A percentile compares a stretch with the other conserved stretches of the same genome.
Conservation (phyloP, 2,797 vertebrate genomes). For the Onychomys leucogaster region DNA sequence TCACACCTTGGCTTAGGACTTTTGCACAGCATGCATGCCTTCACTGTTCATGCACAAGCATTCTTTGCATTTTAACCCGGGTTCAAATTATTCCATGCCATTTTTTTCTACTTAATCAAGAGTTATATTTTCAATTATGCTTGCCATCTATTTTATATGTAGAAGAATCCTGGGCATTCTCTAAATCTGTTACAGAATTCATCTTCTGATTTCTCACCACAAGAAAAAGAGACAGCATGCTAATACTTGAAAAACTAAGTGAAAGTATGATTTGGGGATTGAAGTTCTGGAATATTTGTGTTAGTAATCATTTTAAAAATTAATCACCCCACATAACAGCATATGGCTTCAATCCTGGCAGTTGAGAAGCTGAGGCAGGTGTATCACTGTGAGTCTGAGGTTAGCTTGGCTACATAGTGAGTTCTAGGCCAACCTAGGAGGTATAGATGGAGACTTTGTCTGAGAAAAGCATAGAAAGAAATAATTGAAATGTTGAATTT, state of each 20-base stretch:
- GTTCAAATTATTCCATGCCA: not conserved
- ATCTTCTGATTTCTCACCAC: not conserved
- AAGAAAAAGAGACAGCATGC: not conserved
- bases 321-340: not conserved
- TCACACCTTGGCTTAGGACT: not conserved
- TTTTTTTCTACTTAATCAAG: not conserved
- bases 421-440: not conserved
- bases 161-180: not conserved
- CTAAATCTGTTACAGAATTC: not conserved
- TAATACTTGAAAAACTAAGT: not conserved
- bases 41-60: fast-evolving
- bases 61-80: not conserved
- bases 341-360: not conserved
- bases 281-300: not conserved
- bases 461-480: not conserved
- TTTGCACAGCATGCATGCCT: not conserved
- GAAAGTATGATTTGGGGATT: not conserved
- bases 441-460: not conserved
- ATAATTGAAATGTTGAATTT: not conserved
- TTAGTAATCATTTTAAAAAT: not conserved
- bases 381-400: not conserved
- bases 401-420: not conserved
- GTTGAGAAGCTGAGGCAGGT: not conserved
- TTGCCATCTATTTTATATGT: not conserved
- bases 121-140: not conserved